Base-by-base conservation (phyloP, 1,140 invertebrate species). In the Pachyrhynchus sulphureomaculatus region DNA sequence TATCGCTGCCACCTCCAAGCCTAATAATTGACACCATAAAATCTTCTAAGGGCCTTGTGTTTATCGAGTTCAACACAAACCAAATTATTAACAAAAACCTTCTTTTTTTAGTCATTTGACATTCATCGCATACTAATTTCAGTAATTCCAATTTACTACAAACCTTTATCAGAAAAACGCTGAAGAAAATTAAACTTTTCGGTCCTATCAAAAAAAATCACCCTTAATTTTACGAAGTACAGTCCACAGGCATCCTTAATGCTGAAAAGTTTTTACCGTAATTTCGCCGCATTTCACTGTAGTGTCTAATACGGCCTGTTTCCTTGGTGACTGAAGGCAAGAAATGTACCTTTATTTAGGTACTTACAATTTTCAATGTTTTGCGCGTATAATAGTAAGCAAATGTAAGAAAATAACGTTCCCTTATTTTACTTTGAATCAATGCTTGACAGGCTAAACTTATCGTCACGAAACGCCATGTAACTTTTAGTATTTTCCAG, bases 361-460 rank as follows among this genome's bases (percentile, higher is more conserved):
- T n/a, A n/a, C n/a, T n/a, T n/a, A n/a, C n/a, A n/a, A 39, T 45
- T 53, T 61, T 61, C 45, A 23, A 53, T 34, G 51, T 49, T 49
- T 49, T 34, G 39, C 58, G 53, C 37, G 58, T 53, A 61, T n/a
- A n/a, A n/a, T 44, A 15, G 41, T 34, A 53, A 32, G 34, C 39
- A 44, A 61, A 49, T 61, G 58, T 49, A 61, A 53, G 58, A 47
- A 52, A 61, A 53, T 61, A 61, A 49, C 45, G 56, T 39, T 6
- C 6, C 21, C n/a, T n/a, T n/a, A n/a, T n/a, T n/a, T n/a, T n/a
- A n/a, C 44, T 61, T 61, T 44, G 44, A 61, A 61, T 61, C 58
- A 49, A 61, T 61, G 58, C 29, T 39, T 15, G 53, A 53, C 58
- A 61, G 34, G 49, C 58, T 61, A 61, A 61, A 61, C 10, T 52